Evolutionary conservation across 1,140 invertebrate genomes (phyloP).

Genomic region (Phthorimaea operculella): DNA sequence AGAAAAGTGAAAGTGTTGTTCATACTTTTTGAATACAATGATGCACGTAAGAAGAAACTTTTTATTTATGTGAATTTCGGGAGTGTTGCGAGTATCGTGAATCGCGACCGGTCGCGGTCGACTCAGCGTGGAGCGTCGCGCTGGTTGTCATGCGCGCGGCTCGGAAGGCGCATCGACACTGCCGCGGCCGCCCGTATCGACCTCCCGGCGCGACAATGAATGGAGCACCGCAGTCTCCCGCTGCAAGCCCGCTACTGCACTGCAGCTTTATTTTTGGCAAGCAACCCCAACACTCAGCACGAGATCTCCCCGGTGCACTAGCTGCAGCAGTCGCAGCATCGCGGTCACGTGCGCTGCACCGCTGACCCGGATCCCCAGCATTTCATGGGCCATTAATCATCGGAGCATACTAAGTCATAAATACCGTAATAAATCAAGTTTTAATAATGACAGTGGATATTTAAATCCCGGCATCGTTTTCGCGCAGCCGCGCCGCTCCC

Average conservation of each 20-base stretch:
- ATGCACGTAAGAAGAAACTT: too few species aligned
- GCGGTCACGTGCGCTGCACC: slow-evolving; percentile 15
- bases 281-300: slow-evolving; percentile 31
- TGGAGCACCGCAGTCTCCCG: slow-evolving; percentile 48
- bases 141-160: slow-evolving; percentile 24
- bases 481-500: slow-evolving; percentile 13
- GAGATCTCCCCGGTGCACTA: slow-evolving; percentile 19
- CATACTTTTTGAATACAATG: too few species aligned
- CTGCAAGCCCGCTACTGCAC: slow-evolving; percentile 58
- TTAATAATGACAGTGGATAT: not conserved
- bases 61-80: too few species aligned
- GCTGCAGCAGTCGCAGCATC: slow-evolving; percentile 8
- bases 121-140: not conserved
- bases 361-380: slow-evolving; percentile 18
- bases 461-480: not conserved
- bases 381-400: not conserved
- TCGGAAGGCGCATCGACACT: slow-evolving; percentile 45
- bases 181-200: slow-evolving; percentile 38
- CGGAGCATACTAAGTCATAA: not conserved
- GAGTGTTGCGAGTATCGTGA: too few species aligned
- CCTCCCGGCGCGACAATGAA: slow-evolving; percentile 50
- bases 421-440: not conserved
- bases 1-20: too few species aligned
- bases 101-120: not conserved
- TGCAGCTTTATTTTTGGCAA: slow-evolving; percentile 64